phyloP scores from a whole-genome alignment of 2,888 invertebrate species.

The Orthosia incerta region DNA sequence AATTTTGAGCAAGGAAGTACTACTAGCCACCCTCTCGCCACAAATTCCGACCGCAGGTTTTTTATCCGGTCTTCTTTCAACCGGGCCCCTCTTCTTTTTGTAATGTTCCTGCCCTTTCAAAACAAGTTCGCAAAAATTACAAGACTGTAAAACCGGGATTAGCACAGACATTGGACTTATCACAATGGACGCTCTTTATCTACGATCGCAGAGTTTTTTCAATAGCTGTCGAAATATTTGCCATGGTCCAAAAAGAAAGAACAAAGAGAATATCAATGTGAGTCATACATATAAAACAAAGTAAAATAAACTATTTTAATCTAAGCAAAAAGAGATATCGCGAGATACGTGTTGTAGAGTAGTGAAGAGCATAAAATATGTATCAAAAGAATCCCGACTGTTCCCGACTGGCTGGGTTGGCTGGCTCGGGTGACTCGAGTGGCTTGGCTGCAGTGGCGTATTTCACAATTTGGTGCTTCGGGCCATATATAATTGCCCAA shows the following conservation, averaged over 20 bases:
- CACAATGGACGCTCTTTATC: conserved; percentile 43
- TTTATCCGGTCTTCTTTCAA: conserved; percentile 76
- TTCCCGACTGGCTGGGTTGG: conserved; percentile 60
- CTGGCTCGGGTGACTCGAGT: conserved; percentile 7
- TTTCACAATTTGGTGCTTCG: no score
- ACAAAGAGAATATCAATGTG: conserved; percentile 79
- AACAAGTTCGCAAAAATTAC: conserved; percentile 81
- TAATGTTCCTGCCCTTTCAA: conserved; percentile 81
- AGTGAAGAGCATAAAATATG: conserved; percentile 88
- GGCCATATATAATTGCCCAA: no score
- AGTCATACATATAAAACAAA: conserved; percentile 71
- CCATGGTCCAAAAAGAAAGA: conserved; percentile 68
- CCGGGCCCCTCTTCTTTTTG: conserved; percentile 77
- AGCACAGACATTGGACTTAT: conserved; percentile 62
- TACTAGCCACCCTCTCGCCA: conserved; percentile 62
- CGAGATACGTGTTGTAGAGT: conserved; percentile 81
- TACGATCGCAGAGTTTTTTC: conserved; percentile 35
- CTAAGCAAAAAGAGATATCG: conserved; percentile 80
- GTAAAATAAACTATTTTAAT: conserved; percentile 80
- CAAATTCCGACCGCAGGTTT: conserved; percentile 69
- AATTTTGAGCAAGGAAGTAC: conserved; percentile 60
- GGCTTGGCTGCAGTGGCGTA: conserved; percentile 4
- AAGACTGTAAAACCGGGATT: conserved; percentile 76
- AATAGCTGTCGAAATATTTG: conserved; percentile 52
- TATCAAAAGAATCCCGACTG: conserved; percentile 88